Percentiles rank a stretch among this genome's conserved stretches.
These are phyloP conservation scores for Acrobasis repandana DNA, from an alignment of 2,888 invertebrate genomes.

Conservation along the genomic window DNA sequence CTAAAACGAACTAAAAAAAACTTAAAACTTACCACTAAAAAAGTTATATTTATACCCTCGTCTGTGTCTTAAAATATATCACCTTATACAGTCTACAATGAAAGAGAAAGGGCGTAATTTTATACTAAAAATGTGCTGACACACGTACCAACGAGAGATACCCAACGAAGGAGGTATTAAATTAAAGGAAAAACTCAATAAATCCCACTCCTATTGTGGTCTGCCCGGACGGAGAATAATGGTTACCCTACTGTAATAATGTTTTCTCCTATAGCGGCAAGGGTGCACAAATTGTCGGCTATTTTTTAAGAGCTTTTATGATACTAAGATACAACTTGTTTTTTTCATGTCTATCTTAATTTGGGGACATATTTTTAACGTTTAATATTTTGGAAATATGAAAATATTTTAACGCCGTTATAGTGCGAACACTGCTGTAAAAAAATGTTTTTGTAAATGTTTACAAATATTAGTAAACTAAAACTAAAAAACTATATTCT, in stretches of 20 bases:
- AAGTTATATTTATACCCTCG: too few relatives aligned
- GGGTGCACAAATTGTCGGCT: slow-evolving; percentile 18
- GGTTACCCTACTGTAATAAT: slow-evolving; percentile 22
- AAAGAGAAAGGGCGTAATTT: neutral
- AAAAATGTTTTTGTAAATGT: too few relatives aligned
- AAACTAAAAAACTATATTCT: too few relatives aligned
- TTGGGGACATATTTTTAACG: too few relatives aligned
- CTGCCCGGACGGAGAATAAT: slow-evolving; percentile 23
- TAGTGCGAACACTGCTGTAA: too few relatives aligned
- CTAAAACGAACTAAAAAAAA: too few relatives aligned
- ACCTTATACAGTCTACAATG: neutral
- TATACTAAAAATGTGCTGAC: slow-evolving; percentile 3
- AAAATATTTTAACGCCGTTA: too few relatives aligned
- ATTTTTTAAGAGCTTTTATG: slow-evolving; percentile 18
- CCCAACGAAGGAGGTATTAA: slow-evolving; percentile 21
- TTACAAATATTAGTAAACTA: too few relatives aligned
- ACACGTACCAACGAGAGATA: slow-evolving; percentile 2
- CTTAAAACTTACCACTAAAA: too few relatives aligned
- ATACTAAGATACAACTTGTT: neutral
- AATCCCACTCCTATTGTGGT: slow-evolving; percentile 21
- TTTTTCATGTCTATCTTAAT: too few relatives aligned
- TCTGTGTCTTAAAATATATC: too few relatives aligned
- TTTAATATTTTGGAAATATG: too few relatives aligned
- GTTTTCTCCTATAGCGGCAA: slow-evolving; percentile 18
- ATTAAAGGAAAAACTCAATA: slow-evolving; percentile 20